Evolutionary conservation across 2,797 vertebrate species (phyloP).

Genomic region (Sebastes vulpes): DNA sequence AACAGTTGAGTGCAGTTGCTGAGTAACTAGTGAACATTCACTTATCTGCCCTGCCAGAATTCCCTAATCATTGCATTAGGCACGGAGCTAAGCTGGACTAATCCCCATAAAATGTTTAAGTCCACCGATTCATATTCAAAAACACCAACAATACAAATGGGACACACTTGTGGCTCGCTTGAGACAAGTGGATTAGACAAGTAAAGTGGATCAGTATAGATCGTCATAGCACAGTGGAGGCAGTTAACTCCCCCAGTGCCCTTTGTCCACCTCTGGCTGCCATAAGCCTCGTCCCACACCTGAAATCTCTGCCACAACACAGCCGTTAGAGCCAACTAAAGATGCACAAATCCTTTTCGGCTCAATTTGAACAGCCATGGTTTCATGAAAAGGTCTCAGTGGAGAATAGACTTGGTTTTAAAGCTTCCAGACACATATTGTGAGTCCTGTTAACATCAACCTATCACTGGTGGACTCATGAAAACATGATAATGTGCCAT

Average conservation of each 20-base stretch:
- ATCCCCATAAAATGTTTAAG: constrained; percentile 86
- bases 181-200: constrained; percentile 78
- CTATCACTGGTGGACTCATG: not conserved
- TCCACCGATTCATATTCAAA: constrained; percentile 81
- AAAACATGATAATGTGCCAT: not conserved
- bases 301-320: constrained; percentile 51
- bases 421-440: constrained; percentile 27
- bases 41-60: constrained; percentile 86
- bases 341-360: constrained; percentile 53
- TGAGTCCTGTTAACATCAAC: not conserved
- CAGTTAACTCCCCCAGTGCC: constrained; percentile 46
- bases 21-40: constrained; percentile 82
- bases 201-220: constrained; percentile 66
- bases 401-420: constrained; percentile 15
- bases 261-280: constrained; percentile 60
- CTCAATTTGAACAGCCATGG: constrained; percentile 11
- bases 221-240: constrained; percentile 44
- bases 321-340: constrained; percentile 2
- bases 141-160: constrained; percentile 80
- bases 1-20: constrained; percentile 65
- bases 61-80: constrained; percentile 86
- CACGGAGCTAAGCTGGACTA: constrained; percentile 82
- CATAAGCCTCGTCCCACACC: constrained; percentile 59
- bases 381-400: constrained; percentile 25
- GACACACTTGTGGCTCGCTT: constrained; percentile 75